These are phyloP conservation scores for Macrophya annulata DNA, from an alignment of 2,888 invertebrate genomes.

Conservation along the genomic window DNA sequence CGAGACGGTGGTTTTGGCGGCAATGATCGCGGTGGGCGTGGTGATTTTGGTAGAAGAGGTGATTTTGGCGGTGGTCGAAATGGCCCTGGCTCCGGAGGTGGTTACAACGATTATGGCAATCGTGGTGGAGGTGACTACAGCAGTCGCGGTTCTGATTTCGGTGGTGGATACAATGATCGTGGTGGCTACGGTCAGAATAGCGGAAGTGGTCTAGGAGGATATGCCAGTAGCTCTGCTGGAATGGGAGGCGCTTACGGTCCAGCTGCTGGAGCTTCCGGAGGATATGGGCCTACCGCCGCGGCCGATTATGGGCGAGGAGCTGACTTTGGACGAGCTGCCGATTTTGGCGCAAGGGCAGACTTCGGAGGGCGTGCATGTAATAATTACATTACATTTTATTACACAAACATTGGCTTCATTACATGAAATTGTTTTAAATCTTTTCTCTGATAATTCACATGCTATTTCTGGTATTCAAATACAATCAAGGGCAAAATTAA, in stretches of 20 bases:
- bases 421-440: not conserved
- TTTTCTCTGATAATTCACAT: not conserved
- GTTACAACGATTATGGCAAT: slow-evolving; percentile 76
- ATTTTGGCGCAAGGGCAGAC: slow-evolving; percentile 75
- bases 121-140: slow-evolving; percentile 77
- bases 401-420: not conserved
- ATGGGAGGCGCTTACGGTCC: slow-evolving; percentile 77
- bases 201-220: slow-evolving; percentile 76
- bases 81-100: slow-evolving; percentile 71
- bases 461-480: not conserved
- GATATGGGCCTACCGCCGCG: slow-evolving; percentile 75
- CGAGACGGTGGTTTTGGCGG: slow-evolving; percentile 61
- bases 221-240: slow-evolving; percentile 73
- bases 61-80: slow-evolving; percentile 54
- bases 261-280: slow-evolving; percentile 74
- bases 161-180: slow-evolving; percentile 76
- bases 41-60: slow-evolving; percentile 59
- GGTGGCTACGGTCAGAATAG: slow-evolving; percentile 76
- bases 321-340: slow-evolving; percentile 75
- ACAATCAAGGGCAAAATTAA: too few relatives aligned
- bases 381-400: not conserved
- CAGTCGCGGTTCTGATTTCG: slow-evolving; percentile 74
- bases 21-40: slow-evolving; percentile 59
- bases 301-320: slow-evolving; percentile 75
- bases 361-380: slow-evolving; percentile 58